Conservation (phyloP, 1,140 invertebrate species). For the Hyles vespertilio region DNA sequence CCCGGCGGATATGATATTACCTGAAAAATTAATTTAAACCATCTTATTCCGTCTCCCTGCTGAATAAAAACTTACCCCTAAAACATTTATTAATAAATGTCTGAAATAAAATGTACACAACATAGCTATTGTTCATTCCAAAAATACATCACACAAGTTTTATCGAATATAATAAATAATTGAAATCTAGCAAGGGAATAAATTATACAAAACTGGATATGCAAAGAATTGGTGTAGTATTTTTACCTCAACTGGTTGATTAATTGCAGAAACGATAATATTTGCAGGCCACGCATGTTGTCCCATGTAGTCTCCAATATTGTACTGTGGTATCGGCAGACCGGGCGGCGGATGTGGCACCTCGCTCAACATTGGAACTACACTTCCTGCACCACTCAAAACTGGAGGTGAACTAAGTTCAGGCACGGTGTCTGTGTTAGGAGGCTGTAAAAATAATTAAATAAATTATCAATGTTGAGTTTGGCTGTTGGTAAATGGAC, state of each 20-base stretch:
- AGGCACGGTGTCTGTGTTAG: constrained; percentile 53
- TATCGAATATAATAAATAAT: too few species aligned
- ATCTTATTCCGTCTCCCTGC: too few species aligned
- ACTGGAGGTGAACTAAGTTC: constrained; percentile 59
- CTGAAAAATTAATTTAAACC: constrained; percentile 18
- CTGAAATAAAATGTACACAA: too few species aligned
- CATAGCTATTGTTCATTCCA: too few species aligned
- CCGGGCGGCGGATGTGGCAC: constrained; percentile 60
- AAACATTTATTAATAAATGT: too few species aligned
- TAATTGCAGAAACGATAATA: constrained; percentile 59
- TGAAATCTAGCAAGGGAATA: too few species aligned
- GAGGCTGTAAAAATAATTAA: constrained; percentile 43
- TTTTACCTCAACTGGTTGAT: constrained; percentile 65
- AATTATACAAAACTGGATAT: too few species aligned
- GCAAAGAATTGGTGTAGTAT: too few species aligned
- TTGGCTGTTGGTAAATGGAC: too few species aligned
- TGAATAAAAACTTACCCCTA: too few species aligned
- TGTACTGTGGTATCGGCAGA: constrained; percentile 62
- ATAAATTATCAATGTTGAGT: too few species aligned
- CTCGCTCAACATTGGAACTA: constrained; percentile 56
- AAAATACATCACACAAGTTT: too few species aligned
- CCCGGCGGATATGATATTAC: constrained; percentile 54
- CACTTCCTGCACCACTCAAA: constrained; percentile 40
- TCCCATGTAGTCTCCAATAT: constrained; percentile 60
- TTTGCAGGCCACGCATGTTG: constrained; percentile 65